phyloP scores from a whole-genome alignment of 2,113 vertebrate species.

The Cavia aperea region DNA sequence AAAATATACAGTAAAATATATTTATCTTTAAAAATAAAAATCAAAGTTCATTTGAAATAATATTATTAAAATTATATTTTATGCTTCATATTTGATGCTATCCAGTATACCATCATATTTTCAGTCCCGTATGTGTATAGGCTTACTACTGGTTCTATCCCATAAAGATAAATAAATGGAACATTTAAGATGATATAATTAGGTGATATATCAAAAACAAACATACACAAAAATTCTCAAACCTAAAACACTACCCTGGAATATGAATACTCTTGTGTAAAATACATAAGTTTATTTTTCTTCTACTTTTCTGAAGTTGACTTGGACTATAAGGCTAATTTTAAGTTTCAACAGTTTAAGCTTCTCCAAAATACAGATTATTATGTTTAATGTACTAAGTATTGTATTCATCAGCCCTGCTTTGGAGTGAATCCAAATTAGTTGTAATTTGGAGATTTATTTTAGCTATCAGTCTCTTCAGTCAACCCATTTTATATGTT shows the following conservation, averaged over 20 bases:
- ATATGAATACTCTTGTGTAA: neutral
- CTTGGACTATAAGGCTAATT: neutral
- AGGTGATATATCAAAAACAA: neutral
- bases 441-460: neutral
- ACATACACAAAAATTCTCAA: neutral
- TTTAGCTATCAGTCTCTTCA: neutral
- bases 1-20: neutral
- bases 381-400: neutral
- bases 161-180: neutral
- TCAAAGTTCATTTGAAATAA: neutral
- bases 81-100: neutral
- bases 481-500: neutral
- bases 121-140: neutral
- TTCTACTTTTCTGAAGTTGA: neutral
- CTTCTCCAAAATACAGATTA: neutral
- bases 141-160: neutral
- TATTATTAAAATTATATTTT: neutral
- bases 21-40: neutral
- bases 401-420: neutral
- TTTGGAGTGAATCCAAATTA: neutral
- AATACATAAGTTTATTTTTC: neutral
- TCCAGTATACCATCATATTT: neutral
- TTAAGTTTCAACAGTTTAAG: neutral
- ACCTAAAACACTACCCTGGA: neutral
- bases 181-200: neutral